These are phyloP conservation scores for Hafferia zeledoni DNA, from an alignment of 2,797 vertebrate species.

Conservation along the genomic window DNA sequence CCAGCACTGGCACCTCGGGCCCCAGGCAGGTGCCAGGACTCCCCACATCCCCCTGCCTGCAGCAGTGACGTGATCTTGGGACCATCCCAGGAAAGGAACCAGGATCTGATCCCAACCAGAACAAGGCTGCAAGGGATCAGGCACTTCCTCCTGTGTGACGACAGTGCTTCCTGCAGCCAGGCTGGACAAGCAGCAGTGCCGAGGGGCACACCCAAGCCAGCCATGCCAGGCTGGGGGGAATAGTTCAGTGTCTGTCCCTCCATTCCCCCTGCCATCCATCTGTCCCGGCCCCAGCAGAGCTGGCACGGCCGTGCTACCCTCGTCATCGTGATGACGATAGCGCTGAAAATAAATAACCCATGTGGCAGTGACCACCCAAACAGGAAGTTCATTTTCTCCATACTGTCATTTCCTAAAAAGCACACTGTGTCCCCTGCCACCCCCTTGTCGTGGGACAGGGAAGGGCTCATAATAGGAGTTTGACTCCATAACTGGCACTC, in stretches of 20 bases:
- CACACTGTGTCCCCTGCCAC: rapidly evolving
- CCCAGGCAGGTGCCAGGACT: neutral
- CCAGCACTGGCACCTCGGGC: neutral
- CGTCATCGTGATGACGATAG: rapidly evolving
- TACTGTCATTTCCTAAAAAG: neutral
- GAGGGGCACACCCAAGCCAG: neutral
- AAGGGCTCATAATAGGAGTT: neutral
- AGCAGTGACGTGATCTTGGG: neutral
- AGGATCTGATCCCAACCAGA: neutral
- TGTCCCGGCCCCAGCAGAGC: neutral
- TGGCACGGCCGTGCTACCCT: rapidly evolving
- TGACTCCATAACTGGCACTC: neutral
- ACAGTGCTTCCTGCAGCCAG: rapidly evolving
- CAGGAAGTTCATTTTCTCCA: neutral
- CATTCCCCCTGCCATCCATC: neutral
- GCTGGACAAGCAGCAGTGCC: neutral
- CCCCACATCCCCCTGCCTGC: rapidly evolving
- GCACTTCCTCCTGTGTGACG: neutral
- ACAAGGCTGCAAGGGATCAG: neutral
- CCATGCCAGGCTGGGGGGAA: neutral
- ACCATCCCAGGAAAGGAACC: neutral
- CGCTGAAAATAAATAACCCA: neutral
- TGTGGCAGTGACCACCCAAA: rapidly evolving
- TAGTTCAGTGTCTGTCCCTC: neutral
- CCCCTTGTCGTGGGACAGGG: rapidly evolving